phyloP scores from a whole-genome alignment of 2,113 vertebrate genomes.

The Apistogramma diplotaenia region DNA sequence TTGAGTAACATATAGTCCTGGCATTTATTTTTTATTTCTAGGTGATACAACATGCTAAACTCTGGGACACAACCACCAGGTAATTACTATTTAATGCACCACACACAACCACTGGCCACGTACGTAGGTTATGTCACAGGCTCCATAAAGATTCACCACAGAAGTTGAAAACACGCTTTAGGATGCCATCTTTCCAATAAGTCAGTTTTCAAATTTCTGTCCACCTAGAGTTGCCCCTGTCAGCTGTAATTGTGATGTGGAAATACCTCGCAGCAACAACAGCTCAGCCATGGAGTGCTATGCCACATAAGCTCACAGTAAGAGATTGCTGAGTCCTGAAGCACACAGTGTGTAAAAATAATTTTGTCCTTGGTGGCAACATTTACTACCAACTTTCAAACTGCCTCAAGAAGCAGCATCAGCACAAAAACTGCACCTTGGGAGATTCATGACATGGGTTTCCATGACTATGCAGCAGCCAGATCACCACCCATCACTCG shows the following conservation, averaged over 20 bases:
- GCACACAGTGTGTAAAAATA: constrained; percentile 22
- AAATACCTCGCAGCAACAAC: constrained; percentile 28
- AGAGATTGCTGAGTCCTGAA: constrained; percentile 11
- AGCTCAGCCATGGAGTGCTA: constrained; percentile 13
- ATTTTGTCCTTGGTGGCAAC: constrained; percentile 29
- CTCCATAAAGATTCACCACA: background rate
- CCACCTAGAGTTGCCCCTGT: background rate
- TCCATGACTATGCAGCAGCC: background rate
- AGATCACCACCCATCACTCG: background rate
- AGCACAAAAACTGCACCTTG: background rate
- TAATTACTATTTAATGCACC: too few species aligned
- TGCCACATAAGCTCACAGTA: constrained; percentile 15
- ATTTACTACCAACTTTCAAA: constrained; percentile 22
- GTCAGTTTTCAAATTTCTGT: background rate
- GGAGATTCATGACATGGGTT: constrained; percentile 7
- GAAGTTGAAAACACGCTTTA: background rate
- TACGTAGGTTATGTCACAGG: rapidly evolving
- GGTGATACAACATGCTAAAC: too few species aligned
- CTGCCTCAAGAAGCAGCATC: constrained; percentile 26
- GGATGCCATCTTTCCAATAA: background rate
- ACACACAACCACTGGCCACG: rapidly evolving
- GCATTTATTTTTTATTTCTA: background rate
- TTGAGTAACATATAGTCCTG: background rate
- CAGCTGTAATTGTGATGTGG: constrained; percentile 8
- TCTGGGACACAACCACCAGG: too few species aligned